Conservation (phyloP, 2,113 vertebrate species). For the Heterotis niloticus region DNA sequence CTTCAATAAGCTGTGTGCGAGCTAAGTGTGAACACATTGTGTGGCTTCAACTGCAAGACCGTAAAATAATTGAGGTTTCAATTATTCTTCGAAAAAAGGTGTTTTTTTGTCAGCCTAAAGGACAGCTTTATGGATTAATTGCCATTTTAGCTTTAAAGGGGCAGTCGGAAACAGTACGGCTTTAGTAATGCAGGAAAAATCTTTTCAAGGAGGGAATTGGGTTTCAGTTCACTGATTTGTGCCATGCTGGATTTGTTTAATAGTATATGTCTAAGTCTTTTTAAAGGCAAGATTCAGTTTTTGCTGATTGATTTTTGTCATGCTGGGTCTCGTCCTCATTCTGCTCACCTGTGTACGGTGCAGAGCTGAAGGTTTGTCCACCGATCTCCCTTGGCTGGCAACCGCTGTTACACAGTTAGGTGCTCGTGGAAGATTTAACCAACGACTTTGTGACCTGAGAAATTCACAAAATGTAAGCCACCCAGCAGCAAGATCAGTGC, state of each 20-base stretch:
- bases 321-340: not conserved
- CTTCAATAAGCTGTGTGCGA: no score
- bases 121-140: constrained; percentile 15
- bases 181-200: constrained; percentile 15
- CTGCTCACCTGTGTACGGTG: not conserved
- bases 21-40: no score
- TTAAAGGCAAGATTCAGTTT: constrained; percentile 4
- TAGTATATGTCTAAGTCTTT: not conserved
- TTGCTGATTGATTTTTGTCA: not conserved
- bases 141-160: constrained; percentile 1
- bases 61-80: constrained; percentile 4
- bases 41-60: no score
- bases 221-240: constrained; percentile 1
- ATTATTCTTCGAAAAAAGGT: constrained; percentile 12
- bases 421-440: not conserved
- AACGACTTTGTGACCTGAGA: not conserved
- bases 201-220: not conserved
- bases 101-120: constrained; percentile 9
- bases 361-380: not conserved
- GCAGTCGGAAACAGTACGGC: not conserved
- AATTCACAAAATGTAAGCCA: not conserved
- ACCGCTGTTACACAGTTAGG: not conserved
- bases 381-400: not conserved
- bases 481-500: not conserved
- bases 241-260: constrained; percentile 12